Base-by-base conservation (phyloP, 2,888 invertebrate species). In the Dichetophora obliterata region DNA sequence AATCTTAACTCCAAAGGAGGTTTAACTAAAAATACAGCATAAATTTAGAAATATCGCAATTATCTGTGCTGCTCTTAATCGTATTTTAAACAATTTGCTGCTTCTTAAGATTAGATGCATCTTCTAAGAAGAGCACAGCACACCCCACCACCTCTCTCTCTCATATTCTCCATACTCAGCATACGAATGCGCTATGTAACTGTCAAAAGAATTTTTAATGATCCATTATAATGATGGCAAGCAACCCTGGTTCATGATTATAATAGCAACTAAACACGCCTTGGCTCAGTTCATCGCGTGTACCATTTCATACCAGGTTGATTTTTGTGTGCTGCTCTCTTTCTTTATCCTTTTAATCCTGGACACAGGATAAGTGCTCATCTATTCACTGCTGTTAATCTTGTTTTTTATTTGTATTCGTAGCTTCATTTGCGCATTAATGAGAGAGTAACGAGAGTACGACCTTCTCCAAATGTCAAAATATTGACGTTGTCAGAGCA, bases 161-260 rank as follows among this genome's bases (percentile, higher is more conserved):
- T 22, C 54, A 3, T 37, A 9, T 1, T 19, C 59, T 2, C 43
- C 66, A 48, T 9, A 16, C 52, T n/a, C 77, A 78, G 81, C 82
- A 78, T 75, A 43, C 59, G 24, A 3, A 22, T 71, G 34, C 37
- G 57, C 59, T 43, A 22, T 37, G 22, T 54, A 22, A 22, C 57
- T 22, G 34, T 71, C 37, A 11, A 14, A 59, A 81, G 78, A 81
- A 79, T 81, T 84, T 84, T 85, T 86, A 85, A 86, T 85, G 86
- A 85, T 86, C 86, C 84, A 82, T 86, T 81, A 86, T 85, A 86
- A 86, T 85, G 85, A 86, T 80, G 84, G 81, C 80, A 72, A 74
- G 81, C 80, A 72, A 74, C 81, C 80, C 50, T 48, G 48, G 27
- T 68, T 43, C 11, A 43, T 43, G 43, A 43, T 43, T 43, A 43